Base-by-base conservation (phyloP, 2,797 vertebrate species). In the Corythornis leucogaster region DNA sequence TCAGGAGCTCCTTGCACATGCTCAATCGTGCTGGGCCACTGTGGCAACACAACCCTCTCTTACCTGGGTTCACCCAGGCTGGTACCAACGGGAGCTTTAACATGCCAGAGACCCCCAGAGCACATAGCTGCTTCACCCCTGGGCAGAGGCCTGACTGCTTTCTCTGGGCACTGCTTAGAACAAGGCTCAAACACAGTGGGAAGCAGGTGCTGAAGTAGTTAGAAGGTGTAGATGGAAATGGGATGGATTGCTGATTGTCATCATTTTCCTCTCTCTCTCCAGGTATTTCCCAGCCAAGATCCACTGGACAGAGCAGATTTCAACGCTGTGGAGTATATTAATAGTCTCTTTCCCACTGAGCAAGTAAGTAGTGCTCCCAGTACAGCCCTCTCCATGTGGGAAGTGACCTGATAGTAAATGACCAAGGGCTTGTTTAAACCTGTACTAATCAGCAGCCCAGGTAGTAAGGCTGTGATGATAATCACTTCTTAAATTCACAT, bases 251-350 rank as follows among this genome's bases (percentile, higher is more conserved):
- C 50, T 86, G 66, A 82, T 10, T 59, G 8, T 38, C 26, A 31
- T 79, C 84, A 24, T 84, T 80, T 90, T 50, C 21, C 12, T 50
- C 8, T 25, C 20, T 74, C 35, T 84, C 67, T 51, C 1, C 85
- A 99, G 99, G 99, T 99, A 40, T 99, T 99, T 94, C 99, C 99
- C 81, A 99, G 99, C 88, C 99, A 99, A 92, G 99, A 99, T 93
- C 99, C 99, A 1, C 97, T 99, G 95, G 99, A 99, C 97, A 98
- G 98, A 96, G 98, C 99, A 48, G 99, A 99, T 95, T 99, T 99
- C 97, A 99, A 99, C 80, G 99, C 99, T 48, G 99, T 99, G 92
- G 99, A 99, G 51, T 99, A 99, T 79, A 99, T 99, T 96, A 99
- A 99, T 93, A 98, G 99, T 16, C 97, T 99, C 70, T 99, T 99